These are phyloP conservation scores for Eumaeus atala DNA, from an alignment of 1,140 invertebrate genomes.

Conservation along the genomic window DNA sequence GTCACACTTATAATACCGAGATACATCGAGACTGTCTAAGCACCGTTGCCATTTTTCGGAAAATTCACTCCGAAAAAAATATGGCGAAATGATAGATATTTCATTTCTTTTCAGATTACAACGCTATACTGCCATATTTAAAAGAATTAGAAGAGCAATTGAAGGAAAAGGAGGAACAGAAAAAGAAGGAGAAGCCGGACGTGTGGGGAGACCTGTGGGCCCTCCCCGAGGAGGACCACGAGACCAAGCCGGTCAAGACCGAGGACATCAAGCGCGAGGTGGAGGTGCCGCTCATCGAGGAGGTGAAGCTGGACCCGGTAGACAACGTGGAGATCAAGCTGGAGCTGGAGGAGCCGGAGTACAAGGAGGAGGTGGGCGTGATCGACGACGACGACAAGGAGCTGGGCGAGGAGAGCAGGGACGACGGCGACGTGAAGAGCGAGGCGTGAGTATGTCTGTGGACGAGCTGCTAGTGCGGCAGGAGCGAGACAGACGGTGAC, in stretches of 20 bases:
- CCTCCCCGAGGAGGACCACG: neutral
- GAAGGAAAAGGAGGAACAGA: constrained; percentile 31
- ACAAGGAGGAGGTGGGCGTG: constrained; percentile 3
- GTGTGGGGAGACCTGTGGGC: constrained; percentile 30
- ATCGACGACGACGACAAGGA: constrained; percentile 9
- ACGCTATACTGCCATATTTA: constrained; percentile 54
- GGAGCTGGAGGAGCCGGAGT: neutral
- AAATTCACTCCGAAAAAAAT: no score
- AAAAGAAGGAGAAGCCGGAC: constrained; percentile 31
- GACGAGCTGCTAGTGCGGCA: no score
- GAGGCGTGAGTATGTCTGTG: constrained; percentile 35
- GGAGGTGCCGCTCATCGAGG: constrained; percentile 20
- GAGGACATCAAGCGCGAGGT: constrained; percentile 3
- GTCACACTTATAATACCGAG: no score
- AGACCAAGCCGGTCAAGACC: neutral
- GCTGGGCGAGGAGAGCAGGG: constrained; percentile 1
- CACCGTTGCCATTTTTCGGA: no score
- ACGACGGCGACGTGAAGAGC: constrained; percentile 26
- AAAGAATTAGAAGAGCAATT: constrained; percentile 56
- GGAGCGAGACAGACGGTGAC: no score
- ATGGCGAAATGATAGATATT: neutral
- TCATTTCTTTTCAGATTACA: constrained; percentile 40
- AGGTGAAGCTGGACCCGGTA: constrained; percentile 15
- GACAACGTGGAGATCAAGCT: neutral
- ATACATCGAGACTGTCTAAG: no score